A percentile compares a stretch with the other conserved stretches of the same genome.
Evolutionary conservation across 2,797 vertebrate species (phyloP).

Genomic region (Hippocampus kuda): DNA sequence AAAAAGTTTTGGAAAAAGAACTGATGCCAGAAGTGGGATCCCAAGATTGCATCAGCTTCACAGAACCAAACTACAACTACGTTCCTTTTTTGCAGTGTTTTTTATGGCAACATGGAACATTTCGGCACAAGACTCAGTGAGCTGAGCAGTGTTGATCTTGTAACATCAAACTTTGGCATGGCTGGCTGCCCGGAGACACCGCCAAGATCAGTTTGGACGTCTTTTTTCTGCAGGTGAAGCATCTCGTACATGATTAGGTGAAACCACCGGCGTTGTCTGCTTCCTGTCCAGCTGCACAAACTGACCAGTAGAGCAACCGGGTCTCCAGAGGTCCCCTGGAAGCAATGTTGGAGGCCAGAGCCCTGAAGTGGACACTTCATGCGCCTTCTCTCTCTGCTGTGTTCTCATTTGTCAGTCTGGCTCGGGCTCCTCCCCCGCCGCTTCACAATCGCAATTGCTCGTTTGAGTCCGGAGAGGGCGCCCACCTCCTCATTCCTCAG

Average conservation of each 20-base stretch:
- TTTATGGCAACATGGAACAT: not conserved
- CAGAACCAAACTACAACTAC: not conserved
- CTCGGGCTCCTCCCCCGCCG: conserved; percentile 22
- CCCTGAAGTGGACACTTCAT: conserved; percentile 1
- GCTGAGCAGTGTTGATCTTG: not conserved
- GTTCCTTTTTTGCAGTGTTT: not conserved
- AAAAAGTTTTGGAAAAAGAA: too few species aligned
- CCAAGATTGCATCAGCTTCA: not conserved
- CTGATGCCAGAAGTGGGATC: too few species aligned
- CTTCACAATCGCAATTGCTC: conserved; percentile 46
- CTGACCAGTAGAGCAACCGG: conserved; percentile 34
- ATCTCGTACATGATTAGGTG: conserved; percentile 35
- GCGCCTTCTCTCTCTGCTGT: conserved; percentile 18
- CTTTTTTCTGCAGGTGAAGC: conserved; percentile 41
- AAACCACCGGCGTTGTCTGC: conserved; percentile 34
- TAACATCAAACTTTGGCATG: conserved; percentile 6
- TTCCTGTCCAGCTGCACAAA: conserved; percentile 29
- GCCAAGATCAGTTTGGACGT: conserved; percentile 14
- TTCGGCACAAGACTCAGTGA: not conserved
- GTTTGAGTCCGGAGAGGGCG: conserved; percentile 44
- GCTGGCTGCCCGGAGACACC: conserved; percentile 11
- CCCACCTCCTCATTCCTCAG: conserved; percentile 64
- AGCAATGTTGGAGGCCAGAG: not conserved
- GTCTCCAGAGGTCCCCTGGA: conserved; percentile 31
- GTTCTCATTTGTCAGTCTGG: conserved; percentile 1